Conservation (phyloP, 1,140 invertebrate genomes). For the Zeugodacus cucurbitae region DNA sequence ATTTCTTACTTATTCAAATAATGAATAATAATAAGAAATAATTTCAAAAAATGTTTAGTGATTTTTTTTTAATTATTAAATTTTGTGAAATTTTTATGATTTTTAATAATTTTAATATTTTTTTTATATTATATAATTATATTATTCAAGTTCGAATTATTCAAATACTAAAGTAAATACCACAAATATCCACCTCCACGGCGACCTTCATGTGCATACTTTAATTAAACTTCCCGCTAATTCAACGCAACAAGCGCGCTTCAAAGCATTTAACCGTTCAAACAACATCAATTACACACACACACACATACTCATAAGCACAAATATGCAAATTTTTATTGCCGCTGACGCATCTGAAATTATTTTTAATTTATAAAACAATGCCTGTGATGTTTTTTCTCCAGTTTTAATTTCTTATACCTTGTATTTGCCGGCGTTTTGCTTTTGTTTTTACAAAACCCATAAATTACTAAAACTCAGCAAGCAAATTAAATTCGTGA, state of each 20-base stretch:
- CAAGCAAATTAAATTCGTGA: slow-evolving; percentile 27
- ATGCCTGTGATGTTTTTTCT: not conserved
- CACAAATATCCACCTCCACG: not conserved
- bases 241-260: not conserved
- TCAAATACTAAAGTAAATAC: not conserved
- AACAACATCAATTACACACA: not conserved
- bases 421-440: not conserved
- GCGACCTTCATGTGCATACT: not conserved
- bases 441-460: not conserved
- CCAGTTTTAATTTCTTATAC: not conserved
- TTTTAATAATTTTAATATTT: not conserved
- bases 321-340: not conserved
- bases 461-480: slow-evolving; percentile 17
- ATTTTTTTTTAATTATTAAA: not conserved
- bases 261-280: not conserved
- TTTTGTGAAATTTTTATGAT: not conserved
- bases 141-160: not conserved
- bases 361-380: slow-evolving; percentile 13
- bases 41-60: no score
- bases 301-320: not conserved
- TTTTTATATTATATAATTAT: not conserved
- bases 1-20: no score
- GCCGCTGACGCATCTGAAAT: not conserved
- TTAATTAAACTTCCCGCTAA: not conserved
- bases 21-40: no score